Percentiles rank a stretch among this genome's conserved stretches.
These are phyloP conservation scores for Phyllotis vaccarum DNA, from an alignment of 2,797 vertebrate species.

Conservation along the genomic window DNA sequence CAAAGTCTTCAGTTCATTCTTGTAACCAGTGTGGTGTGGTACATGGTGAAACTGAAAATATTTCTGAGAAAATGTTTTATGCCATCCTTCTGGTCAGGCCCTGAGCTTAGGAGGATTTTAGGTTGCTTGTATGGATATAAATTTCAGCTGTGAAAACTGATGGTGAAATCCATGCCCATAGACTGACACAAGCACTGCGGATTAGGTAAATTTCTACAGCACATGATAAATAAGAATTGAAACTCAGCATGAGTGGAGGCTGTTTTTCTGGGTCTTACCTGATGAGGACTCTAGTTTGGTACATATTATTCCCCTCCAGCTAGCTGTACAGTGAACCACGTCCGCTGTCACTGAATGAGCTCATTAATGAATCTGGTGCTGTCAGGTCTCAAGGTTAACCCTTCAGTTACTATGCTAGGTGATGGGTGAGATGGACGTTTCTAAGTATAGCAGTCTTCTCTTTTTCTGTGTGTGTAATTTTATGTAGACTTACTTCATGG, in stretches of 20 bases:
- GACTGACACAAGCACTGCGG: neutral
- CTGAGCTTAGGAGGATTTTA: constrained; percentile 38
- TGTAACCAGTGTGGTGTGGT: neutral
- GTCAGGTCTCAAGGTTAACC: neutral
- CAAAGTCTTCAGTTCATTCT: neutral
- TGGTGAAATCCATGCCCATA: neutral
- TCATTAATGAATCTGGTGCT: neutral
- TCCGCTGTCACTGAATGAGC: neutral
- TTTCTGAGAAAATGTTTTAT: neutral
- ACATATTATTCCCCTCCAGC: neutral
- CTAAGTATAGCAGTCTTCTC: neutral
- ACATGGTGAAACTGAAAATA: constrained; percentile 15
- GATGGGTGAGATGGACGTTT: neutral
- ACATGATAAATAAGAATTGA: neutral
- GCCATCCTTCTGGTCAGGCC: neutral
- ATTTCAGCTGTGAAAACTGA: constrained; percentile 13
- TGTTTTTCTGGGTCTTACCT: neutral
- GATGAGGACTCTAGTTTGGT: neutral
- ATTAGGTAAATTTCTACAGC: neutral
- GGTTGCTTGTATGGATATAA: neutral
- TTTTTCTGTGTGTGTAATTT: neutral
- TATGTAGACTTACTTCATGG: neutral
- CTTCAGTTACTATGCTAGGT: neutral
- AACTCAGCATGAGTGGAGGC: neutral
- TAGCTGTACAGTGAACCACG: neutral